phyloP scores from a whole-genome alignment of 2,113 vertebrate genomes.

The Psettodes erumei region DNA sequence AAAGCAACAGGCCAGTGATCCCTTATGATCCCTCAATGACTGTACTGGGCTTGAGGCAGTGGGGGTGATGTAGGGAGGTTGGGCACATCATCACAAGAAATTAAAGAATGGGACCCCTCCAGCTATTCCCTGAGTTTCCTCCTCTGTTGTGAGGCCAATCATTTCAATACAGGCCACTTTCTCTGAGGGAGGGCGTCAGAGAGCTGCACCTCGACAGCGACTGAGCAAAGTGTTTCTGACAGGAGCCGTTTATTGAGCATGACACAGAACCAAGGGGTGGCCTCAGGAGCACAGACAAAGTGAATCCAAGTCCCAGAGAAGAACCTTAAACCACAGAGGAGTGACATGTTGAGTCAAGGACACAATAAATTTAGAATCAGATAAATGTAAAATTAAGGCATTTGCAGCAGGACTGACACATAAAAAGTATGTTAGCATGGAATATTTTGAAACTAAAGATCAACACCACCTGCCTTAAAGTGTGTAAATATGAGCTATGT shows the following conservation, averaged over 20 bases:
- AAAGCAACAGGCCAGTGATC: conserved; percentile 3
- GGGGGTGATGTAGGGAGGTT: conserved; percentile 11
- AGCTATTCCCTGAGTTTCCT: conserved; percentile 35
- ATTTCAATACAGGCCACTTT: conserved; percentile 29
- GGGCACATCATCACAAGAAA: conserved; percentile 49
- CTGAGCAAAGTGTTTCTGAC: conserved; percentile 63
- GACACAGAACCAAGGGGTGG: conserved; percentile 48
- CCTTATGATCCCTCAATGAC: background rate
- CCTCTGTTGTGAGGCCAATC: conserved; percentile 46
- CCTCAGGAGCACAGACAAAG: conserved; percentile 27
- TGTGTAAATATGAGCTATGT: background rate
- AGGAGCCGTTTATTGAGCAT: conserved; percentile 64
- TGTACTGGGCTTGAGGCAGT: conserved; percentile 8
- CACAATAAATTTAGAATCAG: background rate
- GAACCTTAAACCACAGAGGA: background rate
- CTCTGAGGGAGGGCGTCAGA: conserved; percentile 24
- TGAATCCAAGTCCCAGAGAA: conserved; percentile 18
- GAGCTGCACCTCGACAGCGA: conserved; percentile 35
- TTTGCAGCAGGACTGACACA: background rate
- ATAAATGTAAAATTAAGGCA: background rate
- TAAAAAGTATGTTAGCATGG: background rate
- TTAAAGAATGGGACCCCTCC: conserved; percentile 22
- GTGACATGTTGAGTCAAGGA: background rate
- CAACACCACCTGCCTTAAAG: background rate
- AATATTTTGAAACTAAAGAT: background rate